Base-by-base conservation (phyloP, 1,140 invertebrate genomes). In the Zaprionus inermis region DNA sequence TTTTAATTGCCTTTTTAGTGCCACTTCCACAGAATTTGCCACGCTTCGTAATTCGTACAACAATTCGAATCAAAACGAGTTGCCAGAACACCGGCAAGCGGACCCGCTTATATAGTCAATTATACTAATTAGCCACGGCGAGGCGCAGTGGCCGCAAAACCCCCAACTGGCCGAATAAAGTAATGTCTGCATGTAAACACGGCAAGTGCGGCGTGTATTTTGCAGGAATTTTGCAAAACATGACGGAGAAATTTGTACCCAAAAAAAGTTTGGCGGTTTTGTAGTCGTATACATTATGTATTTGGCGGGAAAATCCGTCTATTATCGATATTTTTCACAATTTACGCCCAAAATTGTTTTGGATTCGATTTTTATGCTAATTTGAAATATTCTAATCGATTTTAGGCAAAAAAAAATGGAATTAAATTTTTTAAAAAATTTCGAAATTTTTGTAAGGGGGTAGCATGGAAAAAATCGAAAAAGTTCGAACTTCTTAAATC, bases 1-100 rank as follows among this genome's bases (percentile, higher is more conserved):
- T 89, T 89, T 89, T 89, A 89, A 89, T 89, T 89, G 84, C 84
- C 84, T 89, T 89, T 89, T 89, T 89, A 89, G 80, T 89, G 84
- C 81, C 84, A 89, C 84, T 89, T 89, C 84, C 84, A 89, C 69
- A 81, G 84, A 89, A 89, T 89, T 89, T 89, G 84, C 84, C 84
- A 89, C 78, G 84, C 78, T 89, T 76, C 84, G 84, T 81, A 75
- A 78, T 89, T 78, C 84, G 84, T 81, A 75, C 81, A 84, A 79
- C 84, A 89, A 89, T 84, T 89, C 84, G 84, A 89, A 89, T 89
- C 72, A 74, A 63, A 74, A 58, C 57, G 65, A 36, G 76, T 63
- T 74, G 65, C 51, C 51, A 46, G 32, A 60, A 61, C 49, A 32
- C 30, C 14, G 41, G 57, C 52, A 34, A 49, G 57, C 79, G 64